Conservation (phyloP, 2,113 vertebrate species). For the Heteronetta atricapilla region DNA sequence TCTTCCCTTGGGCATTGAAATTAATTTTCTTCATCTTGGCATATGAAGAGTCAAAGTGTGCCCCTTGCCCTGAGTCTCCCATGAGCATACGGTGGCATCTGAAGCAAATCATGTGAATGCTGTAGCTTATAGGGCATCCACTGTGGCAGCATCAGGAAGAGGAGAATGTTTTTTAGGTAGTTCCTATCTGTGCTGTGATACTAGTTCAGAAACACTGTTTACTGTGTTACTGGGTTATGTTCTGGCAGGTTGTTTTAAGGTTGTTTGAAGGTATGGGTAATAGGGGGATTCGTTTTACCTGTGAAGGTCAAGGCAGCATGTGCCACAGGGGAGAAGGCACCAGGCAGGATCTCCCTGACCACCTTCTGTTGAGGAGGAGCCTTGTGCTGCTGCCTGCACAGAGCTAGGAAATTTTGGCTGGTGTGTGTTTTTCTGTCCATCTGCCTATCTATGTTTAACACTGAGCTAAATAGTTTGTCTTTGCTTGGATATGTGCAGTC, state of each 20-base stretch:
- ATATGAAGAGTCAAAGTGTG: conserved; percentile 52
- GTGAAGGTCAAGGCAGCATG: neutral
- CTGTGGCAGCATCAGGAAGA: neutral
- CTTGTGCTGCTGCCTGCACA: neutral
- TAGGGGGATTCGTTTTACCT: neutral
- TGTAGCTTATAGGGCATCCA: neutral
- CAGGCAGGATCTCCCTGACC: neutral
- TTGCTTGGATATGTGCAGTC: neutral
- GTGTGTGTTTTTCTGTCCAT: neutral
- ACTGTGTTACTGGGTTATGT: neutral
- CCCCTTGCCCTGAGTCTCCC: conserved; percentile 60
- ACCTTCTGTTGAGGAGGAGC: neutral
- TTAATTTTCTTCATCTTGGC: conserved; percentile 72
- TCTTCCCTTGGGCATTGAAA: conserved; percentile 69
- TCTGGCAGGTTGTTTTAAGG: neutral
- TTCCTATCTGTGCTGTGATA: neutral
- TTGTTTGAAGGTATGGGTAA: neutral
- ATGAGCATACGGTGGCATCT: neutral
- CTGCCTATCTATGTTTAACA: too few species aligned
- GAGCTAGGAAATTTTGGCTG: neutral
- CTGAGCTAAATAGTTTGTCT: neutral
- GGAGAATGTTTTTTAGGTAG: neutral
- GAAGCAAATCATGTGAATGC: neutral
- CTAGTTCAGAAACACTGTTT: neutral
- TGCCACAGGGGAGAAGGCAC: neutral